phyloP scores from a whole-genome alignment of 1,140 invertebrate genomes.

The Rhopalosiphum padi region DNA sequence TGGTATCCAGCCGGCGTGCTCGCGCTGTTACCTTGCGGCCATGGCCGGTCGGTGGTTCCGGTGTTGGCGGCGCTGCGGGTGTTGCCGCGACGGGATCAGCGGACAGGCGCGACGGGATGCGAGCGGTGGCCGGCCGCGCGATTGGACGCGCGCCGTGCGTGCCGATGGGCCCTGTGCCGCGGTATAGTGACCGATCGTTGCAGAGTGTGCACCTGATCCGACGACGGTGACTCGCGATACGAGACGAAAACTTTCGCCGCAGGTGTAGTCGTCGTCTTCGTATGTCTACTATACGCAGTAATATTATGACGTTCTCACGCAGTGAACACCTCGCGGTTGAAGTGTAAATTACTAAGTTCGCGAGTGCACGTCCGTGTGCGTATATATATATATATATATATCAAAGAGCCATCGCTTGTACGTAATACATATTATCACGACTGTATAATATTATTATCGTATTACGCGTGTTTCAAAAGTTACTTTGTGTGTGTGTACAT shows the following conservation, averaged over 20 bases:
- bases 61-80: neutral
- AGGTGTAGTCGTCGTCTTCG: neutral
- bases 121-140: neutral
- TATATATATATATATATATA: neutral
- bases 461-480: neutral
- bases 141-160: constrained; percentile 5
- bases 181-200: neutral
- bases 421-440: too few relatives aligned
- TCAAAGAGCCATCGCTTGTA: neutral
- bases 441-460: neutral
- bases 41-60: neutral
- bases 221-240: neutral
- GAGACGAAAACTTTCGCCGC: neutral
- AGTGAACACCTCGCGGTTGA: too few relatives aligned
- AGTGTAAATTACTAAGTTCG: neutral
- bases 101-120: neutral
- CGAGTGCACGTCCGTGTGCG: neutral
- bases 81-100: neutral
- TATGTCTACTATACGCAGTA: too few relatives aligned
- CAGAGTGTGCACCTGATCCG: neutral
- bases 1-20: neutral
- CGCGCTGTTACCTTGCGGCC: constrained; percentile 26
- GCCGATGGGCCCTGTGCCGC: neutral
- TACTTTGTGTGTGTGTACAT: neutral
- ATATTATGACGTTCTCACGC: neutral